Percentiles rank a stretch among this genome's conserved stretches.
These are phyloP conservation scores for Hipposideros larvatus DNA, from an alignment of 2,797 vertebrate species.

Conservation along the genomic window DNA sequence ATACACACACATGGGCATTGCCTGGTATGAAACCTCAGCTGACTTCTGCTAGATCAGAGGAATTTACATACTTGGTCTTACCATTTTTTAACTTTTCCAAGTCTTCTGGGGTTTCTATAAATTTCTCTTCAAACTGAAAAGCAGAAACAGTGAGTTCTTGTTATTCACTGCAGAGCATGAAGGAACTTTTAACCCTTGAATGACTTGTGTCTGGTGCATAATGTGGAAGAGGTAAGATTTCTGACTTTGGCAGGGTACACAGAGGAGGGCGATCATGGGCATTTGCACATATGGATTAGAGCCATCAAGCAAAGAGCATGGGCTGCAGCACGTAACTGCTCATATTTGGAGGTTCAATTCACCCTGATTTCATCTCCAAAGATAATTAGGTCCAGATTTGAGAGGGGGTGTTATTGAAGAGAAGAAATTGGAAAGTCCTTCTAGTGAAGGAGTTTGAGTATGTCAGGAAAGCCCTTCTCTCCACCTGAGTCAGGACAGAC, in stretches of 20 bases:
- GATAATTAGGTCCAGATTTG: rapidly evolving
- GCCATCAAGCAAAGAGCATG: no score
- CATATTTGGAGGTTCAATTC: neutral
- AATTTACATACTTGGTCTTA: neutral
- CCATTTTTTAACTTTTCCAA: constrained; percentile 39
- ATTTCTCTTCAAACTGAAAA: constrained; percentile 73
- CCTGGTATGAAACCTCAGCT: neutral
- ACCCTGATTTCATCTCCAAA: no score
- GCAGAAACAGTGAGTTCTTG: neutral
- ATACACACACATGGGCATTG: neutral
- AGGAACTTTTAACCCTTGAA: neutral
- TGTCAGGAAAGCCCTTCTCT: neutral
- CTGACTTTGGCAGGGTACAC: neutral
- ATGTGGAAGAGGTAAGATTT: neutral
- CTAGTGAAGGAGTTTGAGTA: neutral
- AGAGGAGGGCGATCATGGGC: no score
- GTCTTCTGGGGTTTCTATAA: constrained; percentile 32
- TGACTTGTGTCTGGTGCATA: no score
- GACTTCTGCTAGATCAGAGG: neutral
- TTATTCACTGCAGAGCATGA: neutral
- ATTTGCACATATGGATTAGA: neutral
- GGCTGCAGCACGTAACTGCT: neutral
- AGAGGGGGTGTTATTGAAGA: neutral
- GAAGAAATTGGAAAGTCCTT: neutral
- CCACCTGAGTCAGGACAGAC: neutral